Conservation (phyloP, 2,113 vertebrate species). For the Fulmarus glacialis region DNA sequence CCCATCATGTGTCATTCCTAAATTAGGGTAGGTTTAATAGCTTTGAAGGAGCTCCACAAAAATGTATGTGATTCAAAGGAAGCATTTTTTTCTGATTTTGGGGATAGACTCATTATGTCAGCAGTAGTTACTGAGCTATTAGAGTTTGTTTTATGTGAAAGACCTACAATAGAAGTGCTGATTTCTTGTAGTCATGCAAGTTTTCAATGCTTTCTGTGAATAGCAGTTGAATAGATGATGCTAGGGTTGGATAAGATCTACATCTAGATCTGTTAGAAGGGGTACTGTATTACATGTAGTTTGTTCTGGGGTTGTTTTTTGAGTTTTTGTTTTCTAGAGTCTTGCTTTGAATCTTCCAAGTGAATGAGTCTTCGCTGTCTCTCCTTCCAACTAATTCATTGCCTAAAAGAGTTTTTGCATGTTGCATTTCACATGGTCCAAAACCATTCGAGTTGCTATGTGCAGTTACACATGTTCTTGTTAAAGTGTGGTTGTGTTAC, state of each 20-base stretch:
- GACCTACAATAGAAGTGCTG: not conserved
- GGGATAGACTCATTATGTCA: not conserved
- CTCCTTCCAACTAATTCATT: not conserved
- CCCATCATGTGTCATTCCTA: not conserved
- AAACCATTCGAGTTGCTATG: fast-evolving
- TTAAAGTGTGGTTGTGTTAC: not conserved
- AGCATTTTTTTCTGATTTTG: not conserved
- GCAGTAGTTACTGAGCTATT: not conserved
- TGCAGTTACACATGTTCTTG: not conserved
- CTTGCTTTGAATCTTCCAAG: not conserved
- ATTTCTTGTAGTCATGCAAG: not conserved
- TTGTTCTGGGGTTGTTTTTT: not conserved
- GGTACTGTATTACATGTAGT: fast-evolving
- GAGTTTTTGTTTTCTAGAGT: not conserved
- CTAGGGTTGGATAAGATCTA: not conserved
- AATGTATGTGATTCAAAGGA: not conserved
- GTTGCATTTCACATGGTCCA: not conserved
- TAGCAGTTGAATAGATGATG: not conserved
- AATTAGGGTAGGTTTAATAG: not conserved
- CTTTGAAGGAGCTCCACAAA: not conserved
- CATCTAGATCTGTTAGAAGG: not conserved
- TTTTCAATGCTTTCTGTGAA: not conserved
- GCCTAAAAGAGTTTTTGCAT: not conserved
- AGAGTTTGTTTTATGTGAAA: not conserved
- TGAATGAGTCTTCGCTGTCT: not conserved